Evolutionary conservation across 2,888 invertebrate genomes (phyloP), one percentile per base, ranked within the genome.

Genomic region (Acanthosepion pharaonis): DNA sequence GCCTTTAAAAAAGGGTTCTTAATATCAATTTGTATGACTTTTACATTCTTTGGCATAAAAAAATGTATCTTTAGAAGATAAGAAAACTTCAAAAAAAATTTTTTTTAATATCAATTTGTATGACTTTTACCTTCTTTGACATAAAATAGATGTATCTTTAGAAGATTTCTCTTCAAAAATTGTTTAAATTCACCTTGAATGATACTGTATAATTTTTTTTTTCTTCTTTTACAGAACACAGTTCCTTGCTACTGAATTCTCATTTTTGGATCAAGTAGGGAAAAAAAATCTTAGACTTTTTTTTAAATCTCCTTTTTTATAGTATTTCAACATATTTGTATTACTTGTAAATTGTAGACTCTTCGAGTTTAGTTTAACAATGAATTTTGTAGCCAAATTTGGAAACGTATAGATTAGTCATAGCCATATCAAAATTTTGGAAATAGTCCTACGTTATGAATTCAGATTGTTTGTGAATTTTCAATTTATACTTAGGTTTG

Each of bases 401-500:
- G 78, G 78, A 78, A 33, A 78, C n/a, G 33, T 28, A 78, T 78
- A 78, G 78, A n/a, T 78, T 78, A 78, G n/a, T 78, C 23, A n/a
- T 78, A 78, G n/a, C n/a, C n/a, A n/a, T 33, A 18, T 78, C 15
- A 78, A 9, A 42, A 33, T 78, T 78, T 78, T 28, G 78, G 78
- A 78, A 33, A 78, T 78, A 78, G 78, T 78, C 78, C n/a, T 78
- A 59, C 59, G 5, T 59, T 59, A 78, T 78, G 11, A 78, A 78
- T 78, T 33, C 11, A 78, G n/a, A 78, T 78, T 78, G n/a, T 33
- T 78, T 78, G 78, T 78, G 78, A 78, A 78, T 78, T 59, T 78
- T 78, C 78, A n/a, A 78, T 78, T 78, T 18, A 78, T 78, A n/a
- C 78, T 78, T 78, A 78, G 78, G 78, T 78, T 78, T 78, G 59